Percentiles rank a stretch among this genome's conserved stretches.
Evolutionary conservation across 2,113 vertebrate species (phyloP).

Genomic region (Ctenomys sociabilis): DNA sequence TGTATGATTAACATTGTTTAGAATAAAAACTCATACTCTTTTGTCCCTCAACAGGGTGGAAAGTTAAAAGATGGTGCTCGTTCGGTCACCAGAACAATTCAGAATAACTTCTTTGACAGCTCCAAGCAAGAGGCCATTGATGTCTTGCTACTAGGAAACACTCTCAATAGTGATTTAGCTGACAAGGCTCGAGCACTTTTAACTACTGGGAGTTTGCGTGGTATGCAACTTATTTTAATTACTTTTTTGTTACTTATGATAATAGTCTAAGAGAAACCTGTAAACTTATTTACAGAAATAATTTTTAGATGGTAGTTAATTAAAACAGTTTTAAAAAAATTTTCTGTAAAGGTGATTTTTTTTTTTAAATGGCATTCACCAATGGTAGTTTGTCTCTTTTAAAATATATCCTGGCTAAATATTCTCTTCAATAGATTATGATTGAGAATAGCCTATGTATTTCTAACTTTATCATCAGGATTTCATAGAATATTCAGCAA

Average conservation of each 20-base stretch:
- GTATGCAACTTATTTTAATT: conserved; percentile 87
- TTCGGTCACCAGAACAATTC: conserved; percentile 98
- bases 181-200: conserved; percentile 99
- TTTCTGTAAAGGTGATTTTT: conserved; percentile 41
- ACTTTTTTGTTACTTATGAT: conserved; percentile 68
- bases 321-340: conserved; percentile 56
- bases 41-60: conserved; percentile 88
- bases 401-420: not conserved
- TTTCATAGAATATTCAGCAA: conserved; percentile 20
- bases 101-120: conserved; percentile 99
- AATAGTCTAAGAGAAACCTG: conserved; percentile 42
- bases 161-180: conserved; percentile 98
- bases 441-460: conserved; percentile 19
- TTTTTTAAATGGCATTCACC: conserved; percentile 44
- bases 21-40: conserved; percentile 42
- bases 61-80: conserved; percentile 99
- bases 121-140: conserved; percentile 99
- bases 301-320: conserved; percentile 69
- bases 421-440: conserved; percentile 26
- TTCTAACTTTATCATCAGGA: not conserved
- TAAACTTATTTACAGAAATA: conserved; percentile 75
- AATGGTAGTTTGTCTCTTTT: conserved; percentile 24
- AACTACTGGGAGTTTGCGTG: conserved; percentile 97
- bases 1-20: not conserved
- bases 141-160: conserved; percentile 97